Evolutionary conservation across 2,888 invertebrate genomes (phyloP), one percentile per base, ranked within the genome.

Genomic region (Himalopsyche anomala): DNA sequence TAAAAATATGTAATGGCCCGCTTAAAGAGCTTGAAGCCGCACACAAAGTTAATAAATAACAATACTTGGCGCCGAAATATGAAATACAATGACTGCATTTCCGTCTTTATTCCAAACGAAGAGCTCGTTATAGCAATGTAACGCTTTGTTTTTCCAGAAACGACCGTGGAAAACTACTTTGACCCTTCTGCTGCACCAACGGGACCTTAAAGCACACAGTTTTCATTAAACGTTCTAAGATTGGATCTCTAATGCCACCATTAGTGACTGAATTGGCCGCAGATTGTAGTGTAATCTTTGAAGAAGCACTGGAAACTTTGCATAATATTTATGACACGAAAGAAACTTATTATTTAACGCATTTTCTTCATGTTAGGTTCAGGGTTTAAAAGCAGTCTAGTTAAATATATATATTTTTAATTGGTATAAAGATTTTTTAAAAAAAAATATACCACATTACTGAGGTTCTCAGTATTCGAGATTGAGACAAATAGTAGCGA

Each of bases 81-180:
- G 74, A 74, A 74, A 74, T 74, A 74, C 36, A 36, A 12, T 12
- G 74, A 74, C 36, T 38, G 74, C 69, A 38, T 38, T 74, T 74
- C 74, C 74, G 74, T 28, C 38, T 74, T 74, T 36, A 38, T 74
- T 74, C 38, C 12, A 74, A 74, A 38, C 36, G 38, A 15, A 38
- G 38, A 74, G 38, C 74, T 38, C 8, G 38, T 74, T 38, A 2
- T 15, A 15, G 38, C 11, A 74, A 74, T 15, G 3, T 74, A 12
- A 38, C 74, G 74, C 11, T 74, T 38, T 74, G 15, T 74, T 74
- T 74, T 51, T 74, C 74, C 36, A 11, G 38, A 74, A 74, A 36
- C 36, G 36, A 74, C 12, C 74, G 74, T 36, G 36, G 12, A 74
- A 74, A 74, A 74, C 74, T 74, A 74, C 12, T 74, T 74, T 38